Conservation (phyloP, 30 jellyfish, hydroid and myxozoan species). For the Pelagia noctiluca region DNA sequence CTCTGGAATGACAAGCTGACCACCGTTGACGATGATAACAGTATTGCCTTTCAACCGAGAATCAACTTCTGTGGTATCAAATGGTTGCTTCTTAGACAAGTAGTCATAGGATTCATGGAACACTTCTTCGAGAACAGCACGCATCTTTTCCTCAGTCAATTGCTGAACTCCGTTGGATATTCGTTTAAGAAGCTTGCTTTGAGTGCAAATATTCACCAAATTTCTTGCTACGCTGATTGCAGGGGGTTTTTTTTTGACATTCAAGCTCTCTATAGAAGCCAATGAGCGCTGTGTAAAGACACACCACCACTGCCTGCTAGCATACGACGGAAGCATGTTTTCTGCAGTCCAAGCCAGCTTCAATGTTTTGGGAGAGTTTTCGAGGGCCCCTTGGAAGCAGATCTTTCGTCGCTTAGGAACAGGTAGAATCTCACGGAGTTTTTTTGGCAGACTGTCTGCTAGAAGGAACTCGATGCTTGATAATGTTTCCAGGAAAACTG, state of each 20-base stretch:
- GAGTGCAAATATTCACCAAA: constrained; percentile 9
- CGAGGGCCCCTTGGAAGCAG: constrained; percentile 21
- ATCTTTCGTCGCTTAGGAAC: not conserved
- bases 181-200: not conserved
- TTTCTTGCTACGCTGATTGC: constrained; percentile 32
- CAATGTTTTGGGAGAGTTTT: not conserved
- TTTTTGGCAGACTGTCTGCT: not conserved
- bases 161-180: constrained; percentile 29
- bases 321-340: constrained; percentile 38
- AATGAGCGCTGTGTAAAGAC: not conserved
- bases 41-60: not conserved
- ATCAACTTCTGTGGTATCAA: not conserved
- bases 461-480: constrained; percentile 40
- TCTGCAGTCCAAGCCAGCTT: constrained; percentile 42
- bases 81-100: not conserved
- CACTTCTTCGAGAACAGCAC: not conserved
- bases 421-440: not conserved
- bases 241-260: not conserved
- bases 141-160: not conserved
- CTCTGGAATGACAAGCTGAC: constrained; percentile 32
- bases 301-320: not conserved
- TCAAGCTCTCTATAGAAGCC: not conserved
- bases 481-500: not conserved
- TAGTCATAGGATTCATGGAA: constrained; percentile 30
- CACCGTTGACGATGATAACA: constrained; percentile 22